Evolutionary conservation across 2,797 vertebrate genomes (phyloP), one percentile per base, ranked within the genome.

Genomic region (Syncerus caffer): DNA sequence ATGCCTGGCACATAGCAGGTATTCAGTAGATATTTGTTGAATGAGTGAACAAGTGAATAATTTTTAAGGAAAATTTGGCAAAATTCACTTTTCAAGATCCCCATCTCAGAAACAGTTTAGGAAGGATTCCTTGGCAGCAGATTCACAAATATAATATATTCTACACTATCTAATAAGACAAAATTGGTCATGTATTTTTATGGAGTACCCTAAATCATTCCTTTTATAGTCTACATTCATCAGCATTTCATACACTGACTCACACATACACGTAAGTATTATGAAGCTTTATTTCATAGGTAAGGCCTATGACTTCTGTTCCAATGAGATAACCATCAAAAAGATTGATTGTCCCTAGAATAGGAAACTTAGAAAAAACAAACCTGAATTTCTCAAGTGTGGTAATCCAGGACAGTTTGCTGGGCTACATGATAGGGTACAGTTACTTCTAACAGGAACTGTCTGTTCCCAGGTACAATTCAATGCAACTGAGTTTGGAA

Each of bases 401-500:
- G 38, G 58, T 60, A 58, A 96, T 62, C 29, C 57, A 84, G 90
- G 90, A 57, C 58, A 96, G 55, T 53, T 96, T 76, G 34, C 78
- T 88, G 57, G 85, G 53, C 95, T 92, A 95, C 71, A 55, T 84
- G 96, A 62, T 74, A 95, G 88, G 71, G 88, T 94, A 96, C 7
- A 3, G 74, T 97, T 97, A 96, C 94, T 97, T 97, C 94, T 97
- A 97, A 97, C 78, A 97, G 85, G 74, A 94, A 94, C 94, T 71
- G 58, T 93, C 93, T 97, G 95, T 97, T 97, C 96, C 95, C 90
- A 96, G 97, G 74, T 57, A 97, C 95, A 96, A 87, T 97, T 96
- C 97, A 94, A 82, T 89, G 83, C 71, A 95, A 90, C 57, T 62
- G 58, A 90, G 74, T 97, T 87, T 97, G 85, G 96, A 95, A 97